Evolutionary conservation across 2,113 vertebrate species (phyloP), one percentile per base, ranked within the genome.

Genomic region (Paraplagusia blochii): DNA sequence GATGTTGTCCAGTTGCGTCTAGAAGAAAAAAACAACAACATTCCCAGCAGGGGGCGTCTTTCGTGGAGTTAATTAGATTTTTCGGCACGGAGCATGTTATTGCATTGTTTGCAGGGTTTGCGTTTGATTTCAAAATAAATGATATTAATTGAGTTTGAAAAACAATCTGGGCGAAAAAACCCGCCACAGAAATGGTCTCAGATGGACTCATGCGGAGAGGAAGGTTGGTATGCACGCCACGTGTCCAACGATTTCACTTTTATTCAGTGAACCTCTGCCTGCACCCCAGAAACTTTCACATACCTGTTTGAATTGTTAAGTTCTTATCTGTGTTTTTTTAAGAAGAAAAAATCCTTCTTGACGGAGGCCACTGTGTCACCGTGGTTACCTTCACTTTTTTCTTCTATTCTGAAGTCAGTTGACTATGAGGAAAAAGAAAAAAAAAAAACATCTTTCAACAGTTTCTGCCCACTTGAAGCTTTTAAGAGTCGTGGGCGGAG

Each of bases 281-380:
- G 72, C 47, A 56, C 62, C 50, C 58, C 18, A 16, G 64, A 85
- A 75, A 61, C 65, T 53, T 72, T 80, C 71, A 71, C 70, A 58
- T 54, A 69, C 67, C 35, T 68, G 74, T 75, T 82, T 73, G 69
- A 66, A 72, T 82, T 81, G 76, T 82, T 77, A 66, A 73, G 66
- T 76, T 75, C 49, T 63, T 61, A 69, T 84, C 72, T 52, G 40
- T 11, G 19, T 68, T 11, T 4, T 40, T 40, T 40, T 40, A 10
- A 29, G 6, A 29, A 29, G 22, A 29, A 29, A 29, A 29, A 29
- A 29, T 6, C 22, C 22, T 6, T 29, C 22, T 29, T 29, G 22
- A 29, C 22, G 2, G 6, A 29, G 22, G 22, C 22, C 22, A 29
- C 22, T 29, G 22, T 29, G 22, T 29, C 22, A 29, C 22, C 22